Base-by-base conservation (phyloP, 92 coral and sea anemone genomes). In the Anthopleura xanthogrammica region DNA sequence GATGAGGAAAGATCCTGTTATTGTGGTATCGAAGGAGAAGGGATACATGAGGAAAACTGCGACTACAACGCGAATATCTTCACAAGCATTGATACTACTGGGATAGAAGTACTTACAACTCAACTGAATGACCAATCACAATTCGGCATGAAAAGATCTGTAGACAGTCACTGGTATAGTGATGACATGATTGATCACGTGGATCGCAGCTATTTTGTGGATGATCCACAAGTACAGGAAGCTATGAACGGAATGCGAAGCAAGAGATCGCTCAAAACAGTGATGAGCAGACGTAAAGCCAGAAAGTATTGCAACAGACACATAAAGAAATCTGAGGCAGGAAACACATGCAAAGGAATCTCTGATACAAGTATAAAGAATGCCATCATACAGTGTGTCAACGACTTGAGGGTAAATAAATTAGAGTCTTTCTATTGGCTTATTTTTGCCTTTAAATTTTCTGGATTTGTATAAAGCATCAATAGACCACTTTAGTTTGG, bases 141-240 rank as follows among this genome's bases (percentile, higher is more conserved):
- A 20, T 36, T 41, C 70, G 60, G 74, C 42, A 23, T 29, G 46
- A 82, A 81, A 78, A 57, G 94, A 36, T 82, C 84, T 11, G 54
- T 82, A 16, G 74, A 60, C 17, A 48, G 60, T n/a, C 16, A 60
- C 4, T 23, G 24, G 19, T 91, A 91, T 75, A 88, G 83, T 43
- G 94, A 88, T 71, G 91, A 91, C 88, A 80, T 88, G 29, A 91
- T 91, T 20, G 88, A 91, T 50, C 77, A 85, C n/a, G 87, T 78
- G 76, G 87, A 88, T 14, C 83, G 82, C 11, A 78, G 83, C 52
- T 78, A 82, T 23, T 71, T 71, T 39, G 65, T 48, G 1, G 86
- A 83, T 64, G 60, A 83, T 52, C 72, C 72, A 14, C 79, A 83
- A 3, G 74, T 20, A 43, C 39, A 82, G 14, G 41, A 62, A 60